phyloP scores from a whole-genome alignment of 2,113 vertebrate genomes.

The Gobiocypris rarus region DNA sequence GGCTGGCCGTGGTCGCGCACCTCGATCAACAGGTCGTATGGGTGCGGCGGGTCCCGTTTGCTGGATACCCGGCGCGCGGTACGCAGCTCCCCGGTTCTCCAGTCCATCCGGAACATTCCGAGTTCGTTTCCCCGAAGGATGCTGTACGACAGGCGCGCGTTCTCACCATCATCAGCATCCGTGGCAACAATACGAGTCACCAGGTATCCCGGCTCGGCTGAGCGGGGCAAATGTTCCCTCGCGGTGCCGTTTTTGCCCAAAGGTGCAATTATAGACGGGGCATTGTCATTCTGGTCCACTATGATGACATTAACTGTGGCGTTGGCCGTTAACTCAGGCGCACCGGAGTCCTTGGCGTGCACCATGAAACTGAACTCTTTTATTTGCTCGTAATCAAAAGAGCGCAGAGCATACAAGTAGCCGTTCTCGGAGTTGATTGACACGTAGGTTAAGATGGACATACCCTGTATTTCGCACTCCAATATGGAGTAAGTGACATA shows the following conservation, averaged over 20 bases:
- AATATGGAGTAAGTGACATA: constrained; percentile 93
- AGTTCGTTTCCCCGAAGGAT: constrained; percentile 91
- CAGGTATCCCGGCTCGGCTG: constrained; percentile 92
- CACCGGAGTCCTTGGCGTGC: constrained; percentile 87
- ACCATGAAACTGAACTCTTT: constrained; percentile 95
- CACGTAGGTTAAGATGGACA: constrained; percentile 95
- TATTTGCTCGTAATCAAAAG: constrained; percentile 96
- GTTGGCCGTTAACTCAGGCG: constrained; percentile 84
- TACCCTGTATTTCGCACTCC: constrained; percentile 95
- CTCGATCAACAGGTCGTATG: constrained; percentile 93
- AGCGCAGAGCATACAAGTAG: constrained; percentile 94
- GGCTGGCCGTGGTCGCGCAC: constrained; percentile 95
- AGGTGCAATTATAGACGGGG: constrained; percentile 87
- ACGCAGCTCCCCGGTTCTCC: constrained; percentile 92
- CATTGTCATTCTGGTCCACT: constrained; percentile 97
- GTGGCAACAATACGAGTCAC: constrained; percentile 91
- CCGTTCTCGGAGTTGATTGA: constrained; percentile 98
- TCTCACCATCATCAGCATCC: constrained; percentile 93
- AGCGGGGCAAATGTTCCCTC: constrained; percentile 86
- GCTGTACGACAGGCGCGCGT: constrained; percentile 92
- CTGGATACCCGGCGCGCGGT: constrained; percentile 85
- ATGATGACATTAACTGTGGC: constrained; percentile 89
- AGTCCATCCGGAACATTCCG: constrained; percentile 94
- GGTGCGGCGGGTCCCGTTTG: constrained; percentile 87
- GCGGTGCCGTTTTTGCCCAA: constrained; percentile 90